Evolutionary conservation across 1,140 invertebrate genomes (phyloP), one percentile per base, ranked within the genome.

Genomic region (Drosophila saltans): DNA sequence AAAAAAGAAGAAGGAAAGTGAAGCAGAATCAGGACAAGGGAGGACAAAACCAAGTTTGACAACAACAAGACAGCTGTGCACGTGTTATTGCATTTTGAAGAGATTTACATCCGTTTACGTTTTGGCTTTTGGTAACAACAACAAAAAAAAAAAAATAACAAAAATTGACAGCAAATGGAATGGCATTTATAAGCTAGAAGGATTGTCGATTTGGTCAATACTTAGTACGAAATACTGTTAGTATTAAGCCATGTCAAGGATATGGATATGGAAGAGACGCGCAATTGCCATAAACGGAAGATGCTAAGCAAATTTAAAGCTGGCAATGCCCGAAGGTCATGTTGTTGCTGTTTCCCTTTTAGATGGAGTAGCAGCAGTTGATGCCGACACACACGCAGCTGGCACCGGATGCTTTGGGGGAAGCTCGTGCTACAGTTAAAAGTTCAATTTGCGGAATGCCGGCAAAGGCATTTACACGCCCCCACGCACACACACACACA

Each of bases 401-500:
- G 84, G 52, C 80, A 89, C 84, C 84, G 84, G 83, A 88, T 88
- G 83, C 83, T 81, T 63, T 52, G 82, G 79, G 82, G 80, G 80
- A 75, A 89, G 78, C 84, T 89, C 71, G 81, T 80, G 84, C 84
- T 69, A 89, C 84, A 84, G 84, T 89, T 89, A 89, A 89, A 88
- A 88, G 84, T 88, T 89, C 84, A 88, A 89, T 89, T 89, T 88
- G 80, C 73, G 83, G 80, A 77, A 88, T 82, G 64, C 72, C 80
- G 74, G 64, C 69, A 76, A 71, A 82, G 80, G 69, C 80, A 80
- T 70, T 82, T 86, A 67, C 69, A 81, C 64, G 69, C 78, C 66
- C 45, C 33, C 33, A 36, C 33, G 33, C 33, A 36, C 33, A 36
- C 33, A 36, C 33, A 36, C 6, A 62, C 58, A 58, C 33, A 66